These are phyloP conservation scores for Oceanodroma tethys DNA, from an alignment of 2,113 vertebrate species.

Conservation along the genomic window DNA sequence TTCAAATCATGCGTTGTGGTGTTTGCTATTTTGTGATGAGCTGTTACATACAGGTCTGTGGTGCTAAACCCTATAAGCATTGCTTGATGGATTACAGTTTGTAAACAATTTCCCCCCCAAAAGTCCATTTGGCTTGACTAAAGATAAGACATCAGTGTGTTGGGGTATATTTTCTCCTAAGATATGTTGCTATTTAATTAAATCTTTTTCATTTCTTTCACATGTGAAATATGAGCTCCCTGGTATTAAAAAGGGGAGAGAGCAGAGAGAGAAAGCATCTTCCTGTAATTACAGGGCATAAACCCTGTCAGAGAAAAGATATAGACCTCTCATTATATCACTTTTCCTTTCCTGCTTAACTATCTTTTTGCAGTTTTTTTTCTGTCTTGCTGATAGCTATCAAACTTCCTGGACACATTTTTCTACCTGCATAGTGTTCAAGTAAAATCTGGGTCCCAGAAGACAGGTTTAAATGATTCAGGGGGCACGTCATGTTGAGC, in stretches of 20 bases:
- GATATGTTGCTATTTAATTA: slow-evolving; percentile 41
- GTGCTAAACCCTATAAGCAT: not conserved
- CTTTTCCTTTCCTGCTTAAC: not conserved
- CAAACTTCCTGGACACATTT: not conserved
- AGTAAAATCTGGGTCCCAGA: not conserved
- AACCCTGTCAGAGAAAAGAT: not conserved
- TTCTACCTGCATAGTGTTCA: not conserved
- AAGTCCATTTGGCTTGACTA: slow-evolving; percentile 25
- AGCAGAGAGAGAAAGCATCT: not conserved
- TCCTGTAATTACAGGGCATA: slow-evolving; percentile 32
- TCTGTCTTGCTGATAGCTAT: not conserved
- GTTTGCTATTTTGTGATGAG: not conserved
- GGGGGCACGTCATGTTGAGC: not conserved
- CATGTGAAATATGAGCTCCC: slow-evolving; percentile 36
- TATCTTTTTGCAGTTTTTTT: not conserved
- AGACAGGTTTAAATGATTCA: not conserved
- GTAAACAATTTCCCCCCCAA: not conserved
- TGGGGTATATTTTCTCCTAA: not conserved
- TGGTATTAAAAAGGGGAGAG: not conserved
- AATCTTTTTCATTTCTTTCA: slow-evolving; percentile 41
- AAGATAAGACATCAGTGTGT: slow-evolving; percentile 22
- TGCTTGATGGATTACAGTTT: slow-evolving; percentile 30
- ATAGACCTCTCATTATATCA: not conserved
- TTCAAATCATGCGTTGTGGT: not conserved
- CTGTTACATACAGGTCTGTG: not conserved